A percentile compares a stretch with the other conserved stretches of the same genome.
phyloP scores from a whole-genome alignment of 2,113 vertebrate species.

The Phrynosoma platyrhinos region DNA sequence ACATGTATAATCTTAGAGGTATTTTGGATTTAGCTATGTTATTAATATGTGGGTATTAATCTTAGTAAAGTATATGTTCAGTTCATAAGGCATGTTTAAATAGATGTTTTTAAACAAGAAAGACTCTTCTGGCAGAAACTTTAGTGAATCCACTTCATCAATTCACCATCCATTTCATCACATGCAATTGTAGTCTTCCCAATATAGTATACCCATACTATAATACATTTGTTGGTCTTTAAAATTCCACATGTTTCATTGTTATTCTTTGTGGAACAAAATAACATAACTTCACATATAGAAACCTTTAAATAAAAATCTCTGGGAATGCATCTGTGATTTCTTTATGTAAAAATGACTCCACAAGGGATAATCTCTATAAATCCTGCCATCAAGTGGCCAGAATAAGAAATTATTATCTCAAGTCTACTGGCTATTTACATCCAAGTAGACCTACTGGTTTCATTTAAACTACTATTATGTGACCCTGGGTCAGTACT shows the following conservation, averaged over 20 bases:
- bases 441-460: conserved; percentile 15
- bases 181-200: neutral
- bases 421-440: neutral
- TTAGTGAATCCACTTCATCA: too few species aligned
- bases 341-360: conserved; percentile 18
- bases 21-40: neutral
- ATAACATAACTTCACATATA: neutral
- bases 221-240: neutral
- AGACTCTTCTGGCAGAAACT: neutral
- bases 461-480: neutral
- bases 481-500: neutral
- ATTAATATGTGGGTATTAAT: neutral
- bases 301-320: neutral
- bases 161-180: neutral
- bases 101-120: neutral
- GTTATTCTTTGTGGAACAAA: neutral
- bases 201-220: too few species aligned
- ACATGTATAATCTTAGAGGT: neutral
- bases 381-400: conserved; percentile 48
- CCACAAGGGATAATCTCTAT: conserved; percentile 22
- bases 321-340: neutral
- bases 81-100: neutral
- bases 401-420: conserved; percentile 29
- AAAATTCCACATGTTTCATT: neutral
- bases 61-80: neutral